Evolutionary conservation across 92 coral and sea anemone genomes (phyloP).

Genomic region (Bergia puertoricense): DNA sequence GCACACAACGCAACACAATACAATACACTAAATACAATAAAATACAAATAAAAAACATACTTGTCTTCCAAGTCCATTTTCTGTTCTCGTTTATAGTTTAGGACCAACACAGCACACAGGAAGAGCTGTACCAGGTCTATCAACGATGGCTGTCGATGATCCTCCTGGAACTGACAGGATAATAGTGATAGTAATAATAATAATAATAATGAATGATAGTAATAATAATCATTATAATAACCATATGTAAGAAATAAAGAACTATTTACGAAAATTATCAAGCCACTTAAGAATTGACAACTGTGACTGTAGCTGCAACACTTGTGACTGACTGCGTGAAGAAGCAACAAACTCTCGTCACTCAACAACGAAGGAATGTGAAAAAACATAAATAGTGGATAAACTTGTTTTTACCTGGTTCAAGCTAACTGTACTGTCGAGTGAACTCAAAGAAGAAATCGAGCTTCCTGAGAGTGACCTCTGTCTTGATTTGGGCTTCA

Average conservation of each 20-base stretch:
- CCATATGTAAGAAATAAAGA: too few species aligned
- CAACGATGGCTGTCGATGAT: slow-evolving; percentile 61
- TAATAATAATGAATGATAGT: too few species aligned
- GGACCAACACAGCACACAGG: slow-evolving; percentile 77
- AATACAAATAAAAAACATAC: slow-evolving; percentile 21
- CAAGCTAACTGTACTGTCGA: slow-evolving; percentile 79
- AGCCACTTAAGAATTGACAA: too few species aligned
- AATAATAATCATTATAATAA: not conserved
- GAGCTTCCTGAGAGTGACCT: slow-evolving; percentile 86
- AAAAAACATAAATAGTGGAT: not conserved
- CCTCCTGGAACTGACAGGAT: slow-evolving; percentile 57
- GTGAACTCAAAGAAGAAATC: slow-evolving; percentile 71
- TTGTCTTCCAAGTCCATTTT: slow-evolving; percentile 54
- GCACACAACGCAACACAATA: not conserved
- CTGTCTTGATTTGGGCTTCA: slow-evolving; percentile 50
- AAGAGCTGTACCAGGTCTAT: slow-evolving; percentile 87
- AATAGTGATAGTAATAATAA: not conserved
- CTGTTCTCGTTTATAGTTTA: slow-evolving; percentile 75
- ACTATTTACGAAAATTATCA: too few species aligned
- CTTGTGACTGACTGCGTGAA: too few species aligned
- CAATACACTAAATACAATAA: not conserved
- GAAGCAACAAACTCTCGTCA: too few species aligned
- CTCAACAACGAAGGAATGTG: not conserved
- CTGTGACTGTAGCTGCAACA: too few species aligned
- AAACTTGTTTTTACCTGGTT: slow-evolving; percentile 49